Conservation (phyloP, 1,140 invertebrate genomes). For the Myzus persicae region DNA sequence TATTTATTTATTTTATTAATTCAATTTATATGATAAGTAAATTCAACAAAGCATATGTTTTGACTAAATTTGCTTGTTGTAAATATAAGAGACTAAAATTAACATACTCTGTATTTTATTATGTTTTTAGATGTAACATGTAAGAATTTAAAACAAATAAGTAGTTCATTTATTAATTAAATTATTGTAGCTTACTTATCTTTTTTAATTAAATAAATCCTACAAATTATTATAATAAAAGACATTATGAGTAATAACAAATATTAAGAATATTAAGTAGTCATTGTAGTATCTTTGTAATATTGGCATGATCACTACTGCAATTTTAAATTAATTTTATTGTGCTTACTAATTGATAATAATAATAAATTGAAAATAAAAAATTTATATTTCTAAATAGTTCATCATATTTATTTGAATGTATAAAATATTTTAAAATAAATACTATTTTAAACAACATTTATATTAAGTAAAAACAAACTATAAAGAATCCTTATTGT, state of each 20-base stretch:
- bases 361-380: background rate
- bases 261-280: too few relatives aligned
- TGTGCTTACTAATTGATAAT: background rate
- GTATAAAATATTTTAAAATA: background rate
- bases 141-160: background rate
- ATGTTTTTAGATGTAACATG: background rate
- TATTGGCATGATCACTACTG: background rate
- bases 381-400: too few relatives aligned
- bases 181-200: background rate
- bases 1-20: background rate
- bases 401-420: background rate
- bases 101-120: background rate
- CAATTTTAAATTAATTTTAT: background rate
- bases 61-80: background rate
- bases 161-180: background rate
- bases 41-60: background rate
- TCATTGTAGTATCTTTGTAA: background rate
- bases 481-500: background rate
- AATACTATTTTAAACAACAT: background rate
- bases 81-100: background rate
- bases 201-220: background rate
- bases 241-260: background rate
- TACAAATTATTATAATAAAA: background rate
- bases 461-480: background rate
- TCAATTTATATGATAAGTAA: background rate